Evolutionary conservation across 2,888 invertebrate species (phyloP).

Genomic region (Pristionchus maxplancki): DNA sequence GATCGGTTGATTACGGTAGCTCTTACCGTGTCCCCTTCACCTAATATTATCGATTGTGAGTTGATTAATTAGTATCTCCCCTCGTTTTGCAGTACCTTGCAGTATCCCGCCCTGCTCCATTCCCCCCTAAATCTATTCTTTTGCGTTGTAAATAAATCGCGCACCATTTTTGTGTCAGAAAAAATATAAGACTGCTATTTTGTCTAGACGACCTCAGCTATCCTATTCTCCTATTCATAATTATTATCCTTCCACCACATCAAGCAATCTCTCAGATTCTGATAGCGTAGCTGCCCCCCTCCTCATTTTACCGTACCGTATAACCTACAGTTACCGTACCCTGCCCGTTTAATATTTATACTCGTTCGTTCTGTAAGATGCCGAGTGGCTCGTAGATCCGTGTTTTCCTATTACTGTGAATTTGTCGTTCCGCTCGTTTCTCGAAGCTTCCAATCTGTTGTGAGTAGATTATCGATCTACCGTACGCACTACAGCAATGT

Average conservation of each 20-base stretch:
- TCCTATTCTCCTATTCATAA: not conserved
- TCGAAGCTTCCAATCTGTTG: not conserved
- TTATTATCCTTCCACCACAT: not conserved
- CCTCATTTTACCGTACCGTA: not conserved
- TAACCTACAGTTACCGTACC: not conserved
- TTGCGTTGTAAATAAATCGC: not conserved
- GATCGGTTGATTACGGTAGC: not conserved
- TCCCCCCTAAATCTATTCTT: not conserved
- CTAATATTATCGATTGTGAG: not conserved
- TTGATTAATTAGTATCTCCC: not conserved
- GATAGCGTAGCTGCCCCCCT: not conserved
- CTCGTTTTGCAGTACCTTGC: not conserved
- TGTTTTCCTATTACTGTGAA: too few relatives aligned
- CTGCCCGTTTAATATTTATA: not conserved
- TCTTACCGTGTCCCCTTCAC: not conserved
- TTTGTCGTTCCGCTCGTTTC: not conserved
- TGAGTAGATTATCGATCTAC: constrained; percentile 20
- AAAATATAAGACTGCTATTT: not conserved
- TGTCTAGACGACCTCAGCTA: not conserved
- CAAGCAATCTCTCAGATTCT: not conserved
- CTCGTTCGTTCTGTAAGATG: not conserved
- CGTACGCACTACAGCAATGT: not conserved
- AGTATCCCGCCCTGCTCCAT: not conserved
- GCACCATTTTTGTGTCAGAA: not conserved
- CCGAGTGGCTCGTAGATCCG: not conserved